Percentiles rank a stretch among this genome's conserved stretches.
These are phyloP conservation scores for Oplegnathus fasciatus DNA, from an alignment of 2,113 vertebrate species.

Conservation along the genomic window DNA sequence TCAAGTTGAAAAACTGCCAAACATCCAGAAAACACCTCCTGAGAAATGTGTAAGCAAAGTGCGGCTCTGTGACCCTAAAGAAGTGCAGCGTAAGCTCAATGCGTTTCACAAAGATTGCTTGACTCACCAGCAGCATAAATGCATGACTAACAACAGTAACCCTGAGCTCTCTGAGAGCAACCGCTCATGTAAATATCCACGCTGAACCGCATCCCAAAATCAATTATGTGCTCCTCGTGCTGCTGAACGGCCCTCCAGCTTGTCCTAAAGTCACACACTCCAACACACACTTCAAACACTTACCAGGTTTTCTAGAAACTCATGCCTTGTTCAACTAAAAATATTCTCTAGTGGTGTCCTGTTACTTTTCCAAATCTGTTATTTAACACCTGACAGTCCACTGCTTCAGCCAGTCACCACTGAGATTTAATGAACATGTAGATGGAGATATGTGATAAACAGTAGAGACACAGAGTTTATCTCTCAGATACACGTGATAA, in stretches of 20 bases:
- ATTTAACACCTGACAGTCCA: slow-evolving; percentile 14
- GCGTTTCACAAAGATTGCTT: not conserved
- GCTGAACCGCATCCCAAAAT: slow-evolving; percentile 38
- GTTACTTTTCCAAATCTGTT: slow-evolving; percentile 8
- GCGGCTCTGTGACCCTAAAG: slow-evolving; percentile 16
- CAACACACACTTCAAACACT: slow-evolving; percentile 46
- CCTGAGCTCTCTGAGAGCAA: slow-evolving; percentile 15
- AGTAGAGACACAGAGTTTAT: not conserved
- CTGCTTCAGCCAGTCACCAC: not conserved
- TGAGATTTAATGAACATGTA: not conserved
- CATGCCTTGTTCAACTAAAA: slow-evolving; percentile 30
- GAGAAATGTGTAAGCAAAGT: slow-evolving; percentile 46
- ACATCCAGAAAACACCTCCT: slow-evolving; percentile 24
- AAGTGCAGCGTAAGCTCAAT: slow-evolving; percentile 36
- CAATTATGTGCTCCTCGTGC: slow-evolving; percentile 44
- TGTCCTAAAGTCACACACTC: slow-evolving; percentile 19
- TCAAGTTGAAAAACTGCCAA: slow-evolving; percentile 48
- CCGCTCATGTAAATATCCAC: slow-evolving; percentile 30
- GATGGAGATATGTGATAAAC: not conserved
- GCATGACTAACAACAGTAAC: slow-evolving; percentile 45
- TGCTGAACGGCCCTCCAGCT: slow-evolving; percentile 32
- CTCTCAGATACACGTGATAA: not conserved
- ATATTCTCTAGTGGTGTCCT: slow-evolving; percentile 22
- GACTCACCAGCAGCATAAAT: slow-evolving; percentile 32
- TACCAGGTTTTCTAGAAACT: not conserved